Evolutionary conservation across 1,140 invertebrate species (phyloP).

Genomic region (Pantala flavescens): DNA sequence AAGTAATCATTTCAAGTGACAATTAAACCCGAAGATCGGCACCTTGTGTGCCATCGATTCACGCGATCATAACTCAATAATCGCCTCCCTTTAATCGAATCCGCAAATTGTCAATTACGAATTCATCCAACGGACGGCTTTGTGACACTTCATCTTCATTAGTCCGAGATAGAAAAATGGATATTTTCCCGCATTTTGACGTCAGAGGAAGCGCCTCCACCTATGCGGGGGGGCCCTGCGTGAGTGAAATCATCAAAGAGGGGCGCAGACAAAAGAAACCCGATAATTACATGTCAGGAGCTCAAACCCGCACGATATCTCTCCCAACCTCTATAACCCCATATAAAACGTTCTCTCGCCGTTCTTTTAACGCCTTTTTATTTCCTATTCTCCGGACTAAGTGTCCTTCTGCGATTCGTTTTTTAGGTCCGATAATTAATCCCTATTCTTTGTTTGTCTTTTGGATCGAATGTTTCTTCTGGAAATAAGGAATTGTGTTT

Average conservation of each 20-base stretch:
- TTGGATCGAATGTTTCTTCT: too few species aligned
- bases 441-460: too few species aligned
- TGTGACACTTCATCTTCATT: background rate
- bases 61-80: background rate
- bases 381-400: background rate
- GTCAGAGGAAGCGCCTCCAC: too few species aligned
- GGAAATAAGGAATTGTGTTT: too few species aligned
- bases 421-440: too few species aligned
- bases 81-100: background rate
- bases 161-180: background rate
- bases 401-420: background rate
- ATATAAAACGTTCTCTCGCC: background rate
- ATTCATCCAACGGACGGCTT: background rate
- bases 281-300: constrained; percentile 1
- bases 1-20: too few species aligned
- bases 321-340: background rate
- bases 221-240: too few species aligned
- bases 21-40: background rate
- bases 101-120: constrained; percentile 1
- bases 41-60: background rate
- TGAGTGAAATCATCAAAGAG: too few species aligned
- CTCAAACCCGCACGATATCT: constrained; percentile 3
- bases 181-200: too few species aligned
- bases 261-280: background rate
- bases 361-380: background rate